Evolutionary conservation across 2,888 invertebrate genomes (phyloP).

Genomic region (Crocallis elinguaria): DNA sequence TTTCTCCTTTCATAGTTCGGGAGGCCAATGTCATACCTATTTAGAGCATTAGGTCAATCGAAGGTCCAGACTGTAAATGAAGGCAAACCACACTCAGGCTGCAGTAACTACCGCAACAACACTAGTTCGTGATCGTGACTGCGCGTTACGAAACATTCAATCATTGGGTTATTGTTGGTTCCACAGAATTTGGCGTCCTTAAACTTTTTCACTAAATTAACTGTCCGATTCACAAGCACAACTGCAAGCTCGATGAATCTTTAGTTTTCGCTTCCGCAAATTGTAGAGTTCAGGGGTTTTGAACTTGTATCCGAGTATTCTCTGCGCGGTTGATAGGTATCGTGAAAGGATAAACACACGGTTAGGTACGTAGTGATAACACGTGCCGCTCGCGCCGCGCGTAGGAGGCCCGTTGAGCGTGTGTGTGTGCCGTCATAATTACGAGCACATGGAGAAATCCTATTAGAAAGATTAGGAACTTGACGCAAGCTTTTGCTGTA

Average conservation of each 20-base stretch:
- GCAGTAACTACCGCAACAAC: not conserved
- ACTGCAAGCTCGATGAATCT: conserved; percentile 11
- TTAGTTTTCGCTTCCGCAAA: conserved; percentile 47
- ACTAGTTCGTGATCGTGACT: conserved; percentile 10
- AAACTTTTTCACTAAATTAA: not conserved
- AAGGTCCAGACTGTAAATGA: conserved; percentile 11
- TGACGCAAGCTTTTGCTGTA: conserved; percentile 48
- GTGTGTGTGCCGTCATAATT: conserved; percentile 39
- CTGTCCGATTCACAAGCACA: conserved; percentile 3
- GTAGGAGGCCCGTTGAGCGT: conserved; percentile 44
- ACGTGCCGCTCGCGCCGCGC: conserved; percentile 50
- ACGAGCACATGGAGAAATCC: conserved; percentile 52
- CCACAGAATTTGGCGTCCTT: not conserved
- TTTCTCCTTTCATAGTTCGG: conserved; percentile 45
- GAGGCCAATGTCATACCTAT: conserved; percentile 39
- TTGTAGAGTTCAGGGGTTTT: conserved; percentile 46
- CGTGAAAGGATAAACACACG: conserved; percentile 43
- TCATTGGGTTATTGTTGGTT: not conserved
- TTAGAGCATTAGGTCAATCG: conserved; percentile 40
- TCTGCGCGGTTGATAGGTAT: conserved; percentile 30
- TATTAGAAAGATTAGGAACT: conserved; percentile 52
- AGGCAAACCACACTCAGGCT: conserved; percentile 18
- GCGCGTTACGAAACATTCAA: not conserved
- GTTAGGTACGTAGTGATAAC: conserved; percentile 48
- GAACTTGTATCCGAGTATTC: conserved; percentile 11